Conservation (phyloP, 1,140 invertebrate species). For the Euschistus heros region DNA sequence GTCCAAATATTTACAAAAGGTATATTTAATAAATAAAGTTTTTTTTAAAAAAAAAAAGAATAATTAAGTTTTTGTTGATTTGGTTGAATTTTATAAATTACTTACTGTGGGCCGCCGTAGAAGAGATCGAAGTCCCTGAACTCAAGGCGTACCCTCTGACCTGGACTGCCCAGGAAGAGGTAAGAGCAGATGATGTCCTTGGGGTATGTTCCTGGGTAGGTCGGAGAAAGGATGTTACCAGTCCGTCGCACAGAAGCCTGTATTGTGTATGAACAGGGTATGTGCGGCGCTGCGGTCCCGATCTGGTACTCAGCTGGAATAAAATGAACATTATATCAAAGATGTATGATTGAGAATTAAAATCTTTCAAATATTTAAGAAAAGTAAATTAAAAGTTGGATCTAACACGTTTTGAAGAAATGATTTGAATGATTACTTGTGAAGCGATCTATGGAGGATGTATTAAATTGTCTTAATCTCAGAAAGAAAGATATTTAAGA, state of each 20-base stretch:
- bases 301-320: constrained; percentile 74
- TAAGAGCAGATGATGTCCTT: constrained; percentile 90
- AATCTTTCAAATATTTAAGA: not conserved
- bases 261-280: constrained; percentile 75
- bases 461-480: too few relatives aligned
- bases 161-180: constrained; percentile 79
- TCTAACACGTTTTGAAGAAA: too few relatives aligned
- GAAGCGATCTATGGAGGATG: too few relatives aligned
- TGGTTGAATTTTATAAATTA: constrained; percentile 31
- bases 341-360: not conserved
- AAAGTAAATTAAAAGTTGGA: too few relatives aligned
- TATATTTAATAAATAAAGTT: too few relatives aligned
- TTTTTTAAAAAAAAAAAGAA: too few relatives aligned
- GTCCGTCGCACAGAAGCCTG: constrained; percentile 61
- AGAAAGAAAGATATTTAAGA: too few relatives aligned
- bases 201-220: constrained; percentile 97
- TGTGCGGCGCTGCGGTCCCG: constrained; percentile 67
- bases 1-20: too few relatives aligned
- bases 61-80: too few relatives aligned
- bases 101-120: constrained; percentile 97
- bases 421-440: too few relatives aligned
- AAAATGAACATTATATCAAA: not conserved
- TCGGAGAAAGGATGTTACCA: constrained; percentile 87
- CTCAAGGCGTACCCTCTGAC: constrained; percentile 87
- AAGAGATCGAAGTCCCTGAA: constrained; percentile 98